These are phyloP conservation scores for Chymomyza amoena DNA, from an alignment of 2,888 invertebrate species.

Conservation along the genomic window DNA sequence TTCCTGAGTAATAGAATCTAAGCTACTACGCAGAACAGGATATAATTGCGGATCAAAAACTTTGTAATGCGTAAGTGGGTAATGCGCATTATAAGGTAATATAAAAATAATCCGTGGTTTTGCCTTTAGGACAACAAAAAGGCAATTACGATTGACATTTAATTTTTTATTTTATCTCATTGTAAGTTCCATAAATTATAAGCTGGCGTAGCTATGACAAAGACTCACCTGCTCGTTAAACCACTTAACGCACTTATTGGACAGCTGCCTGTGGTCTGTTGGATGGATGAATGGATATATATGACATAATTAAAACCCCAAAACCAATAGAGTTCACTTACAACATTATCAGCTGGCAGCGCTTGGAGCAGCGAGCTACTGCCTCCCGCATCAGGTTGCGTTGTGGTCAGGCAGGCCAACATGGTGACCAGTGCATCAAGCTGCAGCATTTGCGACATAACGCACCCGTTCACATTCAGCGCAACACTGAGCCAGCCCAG, in stretches of 20 bases:
- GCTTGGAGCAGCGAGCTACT: conserved; percentile 18
- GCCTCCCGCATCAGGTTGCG: conserved; percentile 42
- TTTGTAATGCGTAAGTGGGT: no score
- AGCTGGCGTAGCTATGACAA: not conserved
- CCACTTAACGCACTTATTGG: conserved; percentile 40
- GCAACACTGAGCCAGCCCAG: not conserved
- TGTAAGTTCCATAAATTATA: no score
- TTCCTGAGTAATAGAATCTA: no score
- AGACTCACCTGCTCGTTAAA: conserved; percentile 32
- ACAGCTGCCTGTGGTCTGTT: conserved; percentile 40
- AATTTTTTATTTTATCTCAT: no score
- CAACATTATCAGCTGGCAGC: conserved; percentile 2
- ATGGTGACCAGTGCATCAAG: conserved; percentile 62
- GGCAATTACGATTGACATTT: no score
- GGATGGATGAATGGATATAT: not conserved
- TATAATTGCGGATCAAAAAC: no score
- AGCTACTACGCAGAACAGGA: no score
- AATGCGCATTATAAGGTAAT: no score
- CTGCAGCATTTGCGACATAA: conserved; percentile 56
- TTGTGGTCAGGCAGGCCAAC: conserved; percentile 58
- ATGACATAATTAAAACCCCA: not conserved
- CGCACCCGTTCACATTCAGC: conserved; percentile 7
- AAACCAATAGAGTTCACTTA: not conserved
- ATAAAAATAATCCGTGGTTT: no score
- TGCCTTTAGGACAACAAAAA: no score